phyloP scores from a whole-genome alignment of 2,797 vertebrate species.

The Sebastes dallii region DNA sequence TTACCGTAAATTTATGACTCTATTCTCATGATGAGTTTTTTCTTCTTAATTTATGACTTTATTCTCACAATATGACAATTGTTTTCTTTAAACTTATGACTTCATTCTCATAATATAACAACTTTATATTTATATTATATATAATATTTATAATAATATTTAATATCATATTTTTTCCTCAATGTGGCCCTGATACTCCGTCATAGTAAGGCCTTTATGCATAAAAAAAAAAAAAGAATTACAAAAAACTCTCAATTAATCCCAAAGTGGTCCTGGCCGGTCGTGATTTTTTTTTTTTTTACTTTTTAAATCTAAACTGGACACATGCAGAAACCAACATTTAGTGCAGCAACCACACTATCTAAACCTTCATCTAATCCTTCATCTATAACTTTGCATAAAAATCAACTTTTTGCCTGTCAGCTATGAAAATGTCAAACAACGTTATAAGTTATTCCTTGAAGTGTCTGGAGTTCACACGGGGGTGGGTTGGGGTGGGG shows the following conservation, averaged over 20 bases:
- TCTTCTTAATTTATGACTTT: too few species aligned
- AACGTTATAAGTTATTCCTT: constrained; percentile 25
- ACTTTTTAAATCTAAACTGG: not conserved
- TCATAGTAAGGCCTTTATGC: too few species aligned
- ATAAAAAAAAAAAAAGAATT: too few species aligned
- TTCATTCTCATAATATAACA: too few species aligned
- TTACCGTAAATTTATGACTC: too few species aligned
- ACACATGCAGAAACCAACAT: not conserved
- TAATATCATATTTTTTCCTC: too few species aligned
- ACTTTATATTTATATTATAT: too few species aligned
- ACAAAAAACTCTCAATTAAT: not conserved
- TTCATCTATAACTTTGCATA: constrained; percentile 3
- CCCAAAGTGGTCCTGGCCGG: not conserved
- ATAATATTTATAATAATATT: too few species aligned
- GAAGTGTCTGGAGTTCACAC: not conserved
- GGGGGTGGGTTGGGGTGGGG: not conserved
- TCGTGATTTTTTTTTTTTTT: not conserved
- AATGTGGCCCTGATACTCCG: too few species aligned
- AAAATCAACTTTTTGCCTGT: constrained; percentile 28
- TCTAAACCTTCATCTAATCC: constrained; percentile 19
- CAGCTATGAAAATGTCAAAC: constrained; percentile 43
- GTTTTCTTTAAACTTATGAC: too few species aligned
- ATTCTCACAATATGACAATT: too few species aligned
- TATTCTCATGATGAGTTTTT: too few species aligned
- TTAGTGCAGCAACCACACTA: not conserved